Evolutionary conservation across 2,113 vertebrate species (phyloP).

Genomic region (Dipodomys spectabilis): DNA sequence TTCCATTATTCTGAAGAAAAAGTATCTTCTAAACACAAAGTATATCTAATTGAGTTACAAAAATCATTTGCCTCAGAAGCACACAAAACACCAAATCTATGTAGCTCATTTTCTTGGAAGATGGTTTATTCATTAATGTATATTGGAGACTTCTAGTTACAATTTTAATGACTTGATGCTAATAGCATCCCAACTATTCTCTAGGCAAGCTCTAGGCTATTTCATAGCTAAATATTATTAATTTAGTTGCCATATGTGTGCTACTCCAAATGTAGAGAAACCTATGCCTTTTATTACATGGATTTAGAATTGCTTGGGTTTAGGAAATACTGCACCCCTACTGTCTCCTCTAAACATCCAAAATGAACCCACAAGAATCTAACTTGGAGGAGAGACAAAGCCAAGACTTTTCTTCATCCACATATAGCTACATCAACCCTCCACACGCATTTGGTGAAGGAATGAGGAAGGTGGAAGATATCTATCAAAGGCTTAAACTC

Average conservation of each 20-base stretch:
- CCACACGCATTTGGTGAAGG: neutral
- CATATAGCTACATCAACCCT: neutral
- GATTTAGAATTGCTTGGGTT: neutral
- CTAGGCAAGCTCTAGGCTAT: neutral
- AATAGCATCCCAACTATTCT: neutral
- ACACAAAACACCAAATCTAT: conserved; percentile 2
- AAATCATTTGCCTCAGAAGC: neutral
- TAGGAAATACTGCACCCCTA: neutral
- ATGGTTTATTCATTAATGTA: neutral
- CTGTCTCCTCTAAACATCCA: neutral
- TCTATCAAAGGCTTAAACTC: conserved; percentile 17
- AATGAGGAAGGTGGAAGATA: neutral
- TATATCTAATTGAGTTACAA: neutral
- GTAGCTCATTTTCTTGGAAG: conserved; percentile 25
- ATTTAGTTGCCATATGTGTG: neutral
- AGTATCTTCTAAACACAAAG: conserved; percentile 32
- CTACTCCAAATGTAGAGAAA: neutral
- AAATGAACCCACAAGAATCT: neutral
- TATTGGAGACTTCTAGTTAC: neutral
- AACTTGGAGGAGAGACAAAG: neutral
- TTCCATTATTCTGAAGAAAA: conserved; percentile 31
- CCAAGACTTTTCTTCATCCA: neutral
- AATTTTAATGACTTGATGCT: conserved; percentile 1
- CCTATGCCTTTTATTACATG: conserved; percentile 13
- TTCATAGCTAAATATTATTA: neutral